Evolutionary conservation across 92 coral and sea anemone genomes (phyloP).

Genomic region (Siderastrea siderea): DNA sequence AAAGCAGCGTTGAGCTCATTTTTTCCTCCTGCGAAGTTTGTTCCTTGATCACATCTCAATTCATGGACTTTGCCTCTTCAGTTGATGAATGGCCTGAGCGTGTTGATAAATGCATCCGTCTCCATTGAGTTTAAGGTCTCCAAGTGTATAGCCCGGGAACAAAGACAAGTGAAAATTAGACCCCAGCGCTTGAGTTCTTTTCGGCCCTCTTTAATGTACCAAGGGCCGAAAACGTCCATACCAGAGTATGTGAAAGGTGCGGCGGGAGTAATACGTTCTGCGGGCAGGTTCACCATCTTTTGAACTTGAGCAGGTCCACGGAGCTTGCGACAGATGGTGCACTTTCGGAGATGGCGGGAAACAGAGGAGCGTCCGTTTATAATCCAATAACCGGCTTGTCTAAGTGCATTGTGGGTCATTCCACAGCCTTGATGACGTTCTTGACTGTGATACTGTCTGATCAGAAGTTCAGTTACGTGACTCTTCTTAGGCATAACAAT

Average conservation of each 20-base stretch:
- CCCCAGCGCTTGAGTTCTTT: constrained; percentile 58
- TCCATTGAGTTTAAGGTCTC: constrained; percentile 65
- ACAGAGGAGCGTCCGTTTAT: constrained; percentile 54
- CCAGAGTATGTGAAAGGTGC: constrained; percentile 55
- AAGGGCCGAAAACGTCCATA: constrained; percentile 55
- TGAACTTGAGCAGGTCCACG: constrained; percentile 18
- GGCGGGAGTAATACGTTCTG: constrained; percentile 22
- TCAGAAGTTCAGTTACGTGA: constrained; percentile 34
- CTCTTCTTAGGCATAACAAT: constrained; percentile 44
- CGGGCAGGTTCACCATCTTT: constrained; percentile 32
- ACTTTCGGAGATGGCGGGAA: constrained; percentile 12
- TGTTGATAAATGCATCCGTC: constrained; percentile 68
- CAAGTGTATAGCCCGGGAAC: constrained; percentile 51
- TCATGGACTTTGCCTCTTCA: constrained; percentile 65
- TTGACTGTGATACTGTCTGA: constrained; percentile 41
- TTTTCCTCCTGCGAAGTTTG: constrained; percentile 59
- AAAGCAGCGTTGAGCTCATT: constrained; percentile 47
- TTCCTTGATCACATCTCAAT: constrained; percentile 61
- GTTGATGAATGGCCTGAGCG: constrained; percentile 58
- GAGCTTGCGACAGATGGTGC: constrained; percentile 21
- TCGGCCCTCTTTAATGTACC: constrained; percentile 64
- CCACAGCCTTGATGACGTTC: constrained; percentile 59
- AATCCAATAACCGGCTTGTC: constrained; percentile 47
- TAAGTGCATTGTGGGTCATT: constrained; percentile 52
- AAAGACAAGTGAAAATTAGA: constrained; percentile 62